phyloP scores from a whole-genome alignment of 2,797 vertebrate species.

The Gallinago nigripennis region DNA sequence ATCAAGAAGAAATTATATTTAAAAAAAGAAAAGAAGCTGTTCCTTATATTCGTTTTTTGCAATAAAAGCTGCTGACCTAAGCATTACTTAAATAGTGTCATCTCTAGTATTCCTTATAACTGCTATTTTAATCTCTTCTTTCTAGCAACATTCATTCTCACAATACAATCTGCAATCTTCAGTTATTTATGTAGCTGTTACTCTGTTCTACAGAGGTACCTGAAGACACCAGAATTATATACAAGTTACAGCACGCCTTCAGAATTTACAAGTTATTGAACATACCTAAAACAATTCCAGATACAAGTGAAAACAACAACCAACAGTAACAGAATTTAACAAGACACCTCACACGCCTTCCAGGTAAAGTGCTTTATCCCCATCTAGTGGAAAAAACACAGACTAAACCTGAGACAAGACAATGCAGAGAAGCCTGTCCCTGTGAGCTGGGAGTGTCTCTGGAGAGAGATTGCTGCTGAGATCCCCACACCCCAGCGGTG shows the following conservation, averaged over 20 bases:
- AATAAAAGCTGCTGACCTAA: not conserved
- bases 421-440: fast-evolving
- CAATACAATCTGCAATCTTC: not conserved
- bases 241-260: not conserved
- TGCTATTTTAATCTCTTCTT: not conserved
- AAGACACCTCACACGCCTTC: not conserved
- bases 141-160: not conserved
- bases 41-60: not conserved
- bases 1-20: not conserved
- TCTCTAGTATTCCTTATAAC: not conserved
- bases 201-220: not conserved
- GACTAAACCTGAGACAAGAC: not conserved
- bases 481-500: not conserved
- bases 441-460: not conserved
- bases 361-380: conserved; percentile 44
- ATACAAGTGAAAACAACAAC: not conserved
- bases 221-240: not conserved
- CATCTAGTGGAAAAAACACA: conserved; percentile 70
- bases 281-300: not conserved
- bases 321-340: not conserved
- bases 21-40: not conserved
- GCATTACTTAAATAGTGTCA: not conserved
- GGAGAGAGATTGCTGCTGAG: not conserved
- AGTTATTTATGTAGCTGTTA: not conserved
- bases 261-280: not conserved